phyloP scores from a whole-genome alignment of 2,113 vertebrate genomes.

The Phycodurus eques region DNA sequence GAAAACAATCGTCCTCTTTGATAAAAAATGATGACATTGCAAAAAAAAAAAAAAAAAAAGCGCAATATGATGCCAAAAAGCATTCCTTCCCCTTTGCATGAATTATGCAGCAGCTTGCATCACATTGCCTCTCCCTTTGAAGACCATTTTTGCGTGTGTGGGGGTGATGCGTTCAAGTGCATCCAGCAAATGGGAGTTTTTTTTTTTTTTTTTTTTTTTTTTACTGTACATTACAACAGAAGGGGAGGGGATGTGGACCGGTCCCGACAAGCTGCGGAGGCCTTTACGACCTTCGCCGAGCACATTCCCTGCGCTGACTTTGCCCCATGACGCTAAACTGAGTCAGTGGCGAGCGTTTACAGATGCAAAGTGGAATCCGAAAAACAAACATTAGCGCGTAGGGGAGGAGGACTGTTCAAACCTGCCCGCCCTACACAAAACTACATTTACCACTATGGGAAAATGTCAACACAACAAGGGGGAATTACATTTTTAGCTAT shows the following conservation, averaged over 20 bases:
- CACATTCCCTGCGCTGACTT: constrained; percentile 61
- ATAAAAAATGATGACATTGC: constrained; percentile 18
- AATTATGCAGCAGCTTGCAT: constrained; percentile 42
- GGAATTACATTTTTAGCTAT: constrained; percentile 30
- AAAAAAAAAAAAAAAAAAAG: constrained; percentile 4
- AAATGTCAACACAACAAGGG: constrained; percentile 29
- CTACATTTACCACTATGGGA: background rate
- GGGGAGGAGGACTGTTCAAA: background rate
- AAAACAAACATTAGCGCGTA: constrained; percentile 46
- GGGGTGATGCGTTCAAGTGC: constrained; percentile 41
- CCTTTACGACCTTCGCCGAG: constrained; percentile 66
- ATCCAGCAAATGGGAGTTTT: background rate
- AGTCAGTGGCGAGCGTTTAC: constrained; percentile 54
- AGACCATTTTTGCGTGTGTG: constrained; percentile 1
- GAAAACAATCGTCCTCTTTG: constrained; percentile 11
- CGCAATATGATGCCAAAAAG: constrained; percentile 16
- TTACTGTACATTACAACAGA: constrained; percentile 54
- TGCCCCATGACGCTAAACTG: constrained; percentile 63
- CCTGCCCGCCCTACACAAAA: background rate
- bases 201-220: constrained; percentile 37
- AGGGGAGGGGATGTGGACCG: constrained; percentile 34
- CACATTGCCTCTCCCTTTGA: constrained; percentile 28
- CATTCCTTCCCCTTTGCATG: constrained; percentile 14
- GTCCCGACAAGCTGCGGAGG: constrained; percentile 52
- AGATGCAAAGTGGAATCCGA: constrained; percentile 49